These are phyloP conservation scores for Chrysochloris asiatica DNA, from an alignment of 2,113 vertebrate species.

Conservation along the genomic window DNA sequence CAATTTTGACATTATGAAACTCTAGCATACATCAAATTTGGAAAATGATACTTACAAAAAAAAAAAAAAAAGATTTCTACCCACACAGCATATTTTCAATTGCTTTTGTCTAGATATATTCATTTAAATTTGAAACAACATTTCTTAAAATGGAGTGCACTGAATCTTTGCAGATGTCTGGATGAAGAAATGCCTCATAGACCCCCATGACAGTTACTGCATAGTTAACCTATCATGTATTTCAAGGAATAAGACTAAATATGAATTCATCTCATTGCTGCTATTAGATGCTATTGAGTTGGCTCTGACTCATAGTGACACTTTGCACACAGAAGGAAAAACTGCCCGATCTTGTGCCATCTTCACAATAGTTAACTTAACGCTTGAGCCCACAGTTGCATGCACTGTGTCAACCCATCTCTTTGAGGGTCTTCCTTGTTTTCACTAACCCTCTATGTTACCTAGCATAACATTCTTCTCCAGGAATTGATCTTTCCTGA, in stretches of 20 bases:
- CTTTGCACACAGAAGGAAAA: too few relatives aligned
- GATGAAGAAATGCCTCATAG: background rate
- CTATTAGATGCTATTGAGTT: too few relatives aligned
- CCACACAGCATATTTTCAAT: background rate
- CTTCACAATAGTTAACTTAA: too few relatives aligned
- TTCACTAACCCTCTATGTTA: too few relatives aligned
- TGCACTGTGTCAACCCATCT: too few relatives aligned
- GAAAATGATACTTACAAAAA: constrained; percentile 24
- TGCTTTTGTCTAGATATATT: background rate
- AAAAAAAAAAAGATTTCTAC: background rate
- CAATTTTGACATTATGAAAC: background rate
- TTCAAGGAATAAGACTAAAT: background rate
- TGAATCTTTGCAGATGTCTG: background rate
- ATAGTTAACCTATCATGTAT: background rate
- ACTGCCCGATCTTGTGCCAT: too few relatives aligned
- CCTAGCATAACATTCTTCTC: too few relatives aligned
- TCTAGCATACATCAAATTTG: background rate
- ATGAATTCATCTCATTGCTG: too few relatives aligned
- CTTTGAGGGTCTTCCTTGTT: too few relatives aligned
- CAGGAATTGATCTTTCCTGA: too few relatives aligned
- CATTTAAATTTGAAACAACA: background rate
- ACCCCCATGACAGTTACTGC: background rate
- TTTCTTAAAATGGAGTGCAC: background rate
- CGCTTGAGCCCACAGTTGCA: too few relatives aligned
- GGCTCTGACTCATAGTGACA: too few relatives aligned